phyloP scores from a whole-genome alignment of 2,888 invertebrate genomes.

The Ectemnius cavifrons region DNA sequence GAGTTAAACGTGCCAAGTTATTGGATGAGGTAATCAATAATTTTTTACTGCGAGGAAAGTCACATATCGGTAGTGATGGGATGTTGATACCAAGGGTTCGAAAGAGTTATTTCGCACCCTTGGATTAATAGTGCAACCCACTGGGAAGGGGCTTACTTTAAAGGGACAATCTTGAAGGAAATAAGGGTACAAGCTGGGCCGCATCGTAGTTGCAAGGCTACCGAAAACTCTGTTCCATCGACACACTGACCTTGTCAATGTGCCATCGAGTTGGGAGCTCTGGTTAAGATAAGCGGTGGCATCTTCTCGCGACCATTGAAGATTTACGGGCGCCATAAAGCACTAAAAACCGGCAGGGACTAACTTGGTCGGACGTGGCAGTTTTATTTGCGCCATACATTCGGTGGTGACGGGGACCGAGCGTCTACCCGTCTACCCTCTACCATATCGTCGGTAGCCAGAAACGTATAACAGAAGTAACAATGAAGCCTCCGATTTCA shows the following conservation, averaged over 20 bases:
- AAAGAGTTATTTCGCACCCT: conserved; percentile 1
- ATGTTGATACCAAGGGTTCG: too few relatives aligned
- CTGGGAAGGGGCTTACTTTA: too few relatives aligned
- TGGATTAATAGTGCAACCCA: too few relatives aligned
- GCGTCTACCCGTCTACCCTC: conserved; percentile 17
- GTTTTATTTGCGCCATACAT: conserved; percentile 58
- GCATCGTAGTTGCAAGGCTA: too few relatives aligned
- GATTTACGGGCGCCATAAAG: conserved; percentile 67
- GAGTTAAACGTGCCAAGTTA: too few relatives aligned
- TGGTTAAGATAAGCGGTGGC: conserved; percentile 17
- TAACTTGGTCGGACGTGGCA: conserved; percentile 44
- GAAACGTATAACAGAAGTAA: conserved; percentile 51
- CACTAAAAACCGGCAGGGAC: conserved; percentile 59
- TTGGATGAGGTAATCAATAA: too few relatives aligned
- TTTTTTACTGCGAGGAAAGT: too few relatives aligned
- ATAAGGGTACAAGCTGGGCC: too few relatives aligned
- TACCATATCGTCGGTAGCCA: conserved; percentile 27
- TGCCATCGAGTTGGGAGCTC: conserved; percentile 22
- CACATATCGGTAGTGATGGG: too few relatives aligned
- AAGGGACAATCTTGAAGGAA: too few relatives aligned
- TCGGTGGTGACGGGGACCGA: conserved; percentile 32
- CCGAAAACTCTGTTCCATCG: conserved; percentile 24
- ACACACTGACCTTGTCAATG: conserved; percentile 53
- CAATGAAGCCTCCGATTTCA: conserved; percentile 55
- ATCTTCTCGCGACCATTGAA: conserved; percentile 33